Evolutionary conservation across 2,113 vertebrate species (phyloP), one percentile per base, ranked within the genome.

Genomic region (Chlorodrepanis virens): DNA sequence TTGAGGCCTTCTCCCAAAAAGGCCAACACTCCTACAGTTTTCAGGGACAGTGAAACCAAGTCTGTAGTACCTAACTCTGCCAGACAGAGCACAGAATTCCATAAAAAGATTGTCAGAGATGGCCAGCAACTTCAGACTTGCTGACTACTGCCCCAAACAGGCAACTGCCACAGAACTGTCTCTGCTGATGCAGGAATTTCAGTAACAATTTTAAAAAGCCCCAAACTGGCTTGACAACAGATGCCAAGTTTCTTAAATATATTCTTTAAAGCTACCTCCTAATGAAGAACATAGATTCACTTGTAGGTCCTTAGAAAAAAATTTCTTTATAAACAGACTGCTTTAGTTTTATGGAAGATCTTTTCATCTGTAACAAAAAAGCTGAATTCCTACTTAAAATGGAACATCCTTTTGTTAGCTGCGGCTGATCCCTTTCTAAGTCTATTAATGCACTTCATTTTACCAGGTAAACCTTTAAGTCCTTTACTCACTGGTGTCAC

Each of bases 381-480:
- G 35, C 82, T 22, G 77, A 84, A 68, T 49, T 89, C 40, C 64
- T 61, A 68, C 81, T 76, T 71, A 29, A 82, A 93, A 75, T 33
- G 56, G 61, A 95, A 71, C 69, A 72, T 60, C 64, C n/a, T 75
- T 53, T 83, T 63, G 53, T 78, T 69, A 94, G 75, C 79, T 75
- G 79, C 5, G 9, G 65, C 57, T 9, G 49, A 96, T 87, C 49
- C 83, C 72, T 80, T 93, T 68, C 68, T 67, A 86, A 78, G 87
- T 40, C 70, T 59, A 50, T 77, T 72, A 94, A 90, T 37, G 90
- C 71, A 88, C 92, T 91, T 95, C 69, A 65, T 82, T 89, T 94
- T 89, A 75, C 52, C 85, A 83, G 70, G 72, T 77, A 96, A 94
- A 94, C 89, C 83, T 95, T 90, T 74, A 87, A 91, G 87, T 91